Base-by-base conservation (phyloP, 2,113 vertebrate species). In the Tautogolabrus adspersus region DNA sequence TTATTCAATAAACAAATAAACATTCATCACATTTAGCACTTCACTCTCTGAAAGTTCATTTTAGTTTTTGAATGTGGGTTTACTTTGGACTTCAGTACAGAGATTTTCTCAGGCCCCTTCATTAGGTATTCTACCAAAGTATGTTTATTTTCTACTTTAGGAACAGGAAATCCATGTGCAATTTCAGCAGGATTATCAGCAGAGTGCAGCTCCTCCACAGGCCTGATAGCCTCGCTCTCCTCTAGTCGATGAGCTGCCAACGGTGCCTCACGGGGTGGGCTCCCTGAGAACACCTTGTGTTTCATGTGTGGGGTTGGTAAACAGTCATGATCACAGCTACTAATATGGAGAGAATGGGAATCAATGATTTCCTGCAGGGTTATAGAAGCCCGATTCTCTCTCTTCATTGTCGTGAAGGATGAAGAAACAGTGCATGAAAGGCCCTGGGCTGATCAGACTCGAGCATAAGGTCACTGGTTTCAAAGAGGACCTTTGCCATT, bases 141-240 rank as follows among this genome's bases (percentile, higher is more conserved):
- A 9, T 84, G 80, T 89, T 90, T 89, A 78, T 81, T 84, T 87
- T 82, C 84, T 79, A 81, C 84, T 74, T 80, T 56, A 47, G 37
- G 62, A 90, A 88, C 83, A 92, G 91, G 84, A 93, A 90, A 92
- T 91, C 89, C 81, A 89, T 90, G 84, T 80, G 84, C 79, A 89
- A 90, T 88, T 92, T 91, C 89, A 75, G 71, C 4, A 62, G 88
- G 88, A 91, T 91, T 93, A 93, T 90, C 90, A 91, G 86, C 73
- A 58, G 58, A 83, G 75, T 34, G 81, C 92, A 90, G 89, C 86
- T 77, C 81, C 75, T 84, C 73, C 30, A 21, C n/a, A 1, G 61
- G 68, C 72, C 78, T n/a, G 79, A 92, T 91, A 89, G 84, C 73
- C 69, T 22, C 15, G 22, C 68, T 83, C 81, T 79, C 65, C 77